phyloP scores from a whole-genome alignment of 2,113 vertebrate genomes.

The Sapayoa aenigma region DNA sequence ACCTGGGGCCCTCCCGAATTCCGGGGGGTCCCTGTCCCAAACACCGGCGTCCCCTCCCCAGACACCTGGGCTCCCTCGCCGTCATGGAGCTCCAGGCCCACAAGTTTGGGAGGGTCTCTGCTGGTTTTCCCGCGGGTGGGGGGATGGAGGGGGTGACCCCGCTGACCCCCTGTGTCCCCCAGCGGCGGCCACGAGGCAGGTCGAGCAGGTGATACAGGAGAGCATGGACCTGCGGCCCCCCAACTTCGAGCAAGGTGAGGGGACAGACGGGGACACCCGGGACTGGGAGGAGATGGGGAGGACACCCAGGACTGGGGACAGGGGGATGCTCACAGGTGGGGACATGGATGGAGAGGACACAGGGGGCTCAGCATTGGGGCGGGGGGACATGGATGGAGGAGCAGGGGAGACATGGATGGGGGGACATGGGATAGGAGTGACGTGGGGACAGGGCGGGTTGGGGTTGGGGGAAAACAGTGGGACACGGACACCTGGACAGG shows the following conservation, averaged over 20 bases:
- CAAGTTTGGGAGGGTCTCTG: neutral
- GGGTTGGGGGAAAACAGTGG: neutral
- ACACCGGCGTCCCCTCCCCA: too few relatives aligned
- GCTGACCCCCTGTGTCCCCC: neutral
- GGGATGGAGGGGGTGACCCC: neutral
- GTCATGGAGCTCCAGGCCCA: rapidly evolving
- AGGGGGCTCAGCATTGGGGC: too few relatives aligned
- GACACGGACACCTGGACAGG: neutral
- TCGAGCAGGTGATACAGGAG: neutral
- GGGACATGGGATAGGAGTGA: neutral
- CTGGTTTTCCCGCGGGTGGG: neutral
- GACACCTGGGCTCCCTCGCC: neutral
- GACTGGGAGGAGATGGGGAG: neutral
- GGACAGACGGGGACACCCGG: neutral
- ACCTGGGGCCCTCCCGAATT: too few relatives aligned
- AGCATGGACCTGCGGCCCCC: neutral
- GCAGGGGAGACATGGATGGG: too few relatives aligned
- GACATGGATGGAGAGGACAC: neutral
- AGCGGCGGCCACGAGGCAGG: neutral
- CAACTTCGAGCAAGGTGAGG: neutral
- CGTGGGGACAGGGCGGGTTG: neutral
- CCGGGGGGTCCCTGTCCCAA: too few relatives aligned
- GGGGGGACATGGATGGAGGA: neutral
- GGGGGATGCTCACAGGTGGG: too few relatives aligned
- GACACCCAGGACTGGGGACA: neutral